Conservation (phyloP, 2,113 vertebrate genomes). For the Toxotes chatareus region DNA sequence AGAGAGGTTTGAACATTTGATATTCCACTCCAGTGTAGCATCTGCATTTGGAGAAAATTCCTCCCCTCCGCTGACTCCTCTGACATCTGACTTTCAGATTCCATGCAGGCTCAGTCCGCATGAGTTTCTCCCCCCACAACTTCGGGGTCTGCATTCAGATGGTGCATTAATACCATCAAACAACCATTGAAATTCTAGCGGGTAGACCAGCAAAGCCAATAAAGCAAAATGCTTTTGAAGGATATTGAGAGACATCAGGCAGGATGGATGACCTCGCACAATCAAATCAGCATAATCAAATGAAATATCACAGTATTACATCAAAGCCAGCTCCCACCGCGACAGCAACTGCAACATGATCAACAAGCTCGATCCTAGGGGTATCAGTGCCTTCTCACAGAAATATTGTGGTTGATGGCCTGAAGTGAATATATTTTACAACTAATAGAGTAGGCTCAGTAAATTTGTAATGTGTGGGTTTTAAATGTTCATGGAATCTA, state of each 20-base stretch:
- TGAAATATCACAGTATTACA: conserved; percentile 93
- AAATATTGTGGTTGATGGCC: conserved; percentile 30
- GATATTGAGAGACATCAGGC: conserved; percentile 89
- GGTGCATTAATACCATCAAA: conserved; percentile 92
- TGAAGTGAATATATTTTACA: conserved; percentile 28
- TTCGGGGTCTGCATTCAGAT: conserved; percentile 86
- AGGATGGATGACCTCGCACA: conserved; percentile 90
- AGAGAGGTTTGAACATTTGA: conserved; percentile 67
- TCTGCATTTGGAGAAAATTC: conserved; percentile 82
- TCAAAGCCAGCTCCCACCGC: conserved; percentile 88
- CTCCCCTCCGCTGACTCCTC: conserved; percentile 85
- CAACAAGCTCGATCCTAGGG: conserved; percentile 85
- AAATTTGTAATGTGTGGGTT: conserved; percentile 27
- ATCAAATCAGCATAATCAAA: conserved; percentile 92
- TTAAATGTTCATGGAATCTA: conserved; percentile 37
- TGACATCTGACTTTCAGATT: conserved; percentile 90
- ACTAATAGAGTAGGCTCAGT: conserved; percentile 6
- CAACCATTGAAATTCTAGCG: conserved; percentile 92
- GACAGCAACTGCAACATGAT: conserved; percentile 88
- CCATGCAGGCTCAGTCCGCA: conserved; percentile 83
- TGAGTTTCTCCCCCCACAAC: conserved; percentile 83
- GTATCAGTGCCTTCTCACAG: conserved; percentile 35
- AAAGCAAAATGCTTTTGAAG: conserved; percentile 93
- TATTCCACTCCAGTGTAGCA: conserved; percentile 68
- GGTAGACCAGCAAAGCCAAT: conserved; percentile 88